Evolutionary conservation across 1,140 invertebrate species (phyloP), one percentile per base, ranked within the genome.

Genomic region (Orchesella cincta): DNA sequence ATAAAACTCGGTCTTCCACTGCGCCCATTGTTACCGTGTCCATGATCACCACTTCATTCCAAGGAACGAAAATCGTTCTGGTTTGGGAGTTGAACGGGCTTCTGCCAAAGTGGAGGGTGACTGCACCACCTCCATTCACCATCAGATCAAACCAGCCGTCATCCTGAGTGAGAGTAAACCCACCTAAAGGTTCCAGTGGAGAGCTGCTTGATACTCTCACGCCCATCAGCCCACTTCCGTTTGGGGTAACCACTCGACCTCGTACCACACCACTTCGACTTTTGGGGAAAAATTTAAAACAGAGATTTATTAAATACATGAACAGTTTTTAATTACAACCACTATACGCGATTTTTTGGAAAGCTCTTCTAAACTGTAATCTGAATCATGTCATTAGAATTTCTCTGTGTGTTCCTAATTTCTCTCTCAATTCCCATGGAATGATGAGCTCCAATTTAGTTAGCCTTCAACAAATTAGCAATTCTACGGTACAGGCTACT

Each of bases 201-300:
- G 93, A 95, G 78, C 93, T 93, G 8, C 93, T 96, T 74, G 93
- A 95, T 0, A 99, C 96, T 70, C 96, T 88, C 1, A 98, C 96
- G 54, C 97, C 96, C 85, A 97, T 93, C 73, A 99, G 87, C 23
- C 96, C 95, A 82, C 93, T 95, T 35, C 94, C 95, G 83, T 97
- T 90, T 31, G 91, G 90, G 31, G 95, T 96, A 46, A 96, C 91
- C 46, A 99, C 95, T 75, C 93, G 90, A 36, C 97, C 97, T 79
- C 97, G 90, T 73, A 99, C 94, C 34, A 99, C 96, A 3, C 96
- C 96, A 75, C 95, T 95, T 80, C 96, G 96, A 85, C 96, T 98
- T 87, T 83, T 31, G n/a, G 46, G 76, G 26, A 77, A 77, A 31
- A 71, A 67, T 14, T 57, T 18, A 23, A 57, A 23, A 57, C 12